These are phyloP conservation scores for Elysia chlorotica DNA, from an alignment of 1,140 invertebrate species.

Conservation along the genomic window DNA sequence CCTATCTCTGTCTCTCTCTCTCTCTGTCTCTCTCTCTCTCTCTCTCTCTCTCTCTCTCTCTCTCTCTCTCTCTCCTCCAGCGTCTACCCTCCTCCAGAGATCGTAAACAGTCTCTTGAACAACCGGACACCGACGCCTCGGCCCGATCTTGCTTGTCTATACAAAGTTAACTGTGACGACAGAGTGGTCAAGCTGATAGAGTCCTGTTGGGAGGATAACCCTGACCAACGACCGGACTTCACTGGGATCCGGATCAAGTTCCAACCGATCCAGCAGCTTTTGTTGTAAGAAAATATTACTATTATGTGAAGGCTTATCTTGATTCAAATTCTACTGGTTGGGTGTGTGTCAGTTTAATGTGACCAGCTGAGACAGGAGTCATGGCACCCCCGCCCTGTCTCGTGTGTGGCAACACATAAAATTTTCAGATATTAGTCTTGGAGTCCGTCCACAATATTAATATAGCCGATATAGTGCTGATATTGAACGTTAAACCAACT, in stretches of 20 bases:
- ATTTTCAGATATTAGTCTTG: no score
- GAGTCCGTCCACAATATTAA: no score
- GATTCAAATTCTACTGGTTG: no score
- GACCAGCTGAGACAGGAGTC: no score
- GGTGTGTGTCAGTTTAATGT: no score
- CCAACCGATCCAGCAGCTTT: conserved; percentile 26
- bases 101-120: conserved; percentile 15
- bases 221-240: conserved; percentile 61
- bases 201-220: conserved; percentile 61
- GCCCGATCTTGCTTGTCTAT: conserved; percentile 19
- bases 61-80: not conserved
- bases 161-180: no score
- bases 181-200: conserved; percentile 44
- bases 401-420: no score
- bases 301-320: no score
- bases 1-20: not conserved
- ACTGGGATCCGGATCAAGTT: conserved; percentile 32
- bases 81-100: conserved; percentile 18
- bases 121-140: conserved; percentile 35
- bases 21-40: not conserved
- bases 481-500: no score
- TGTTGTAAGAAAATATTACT: conserved; percentile 27
- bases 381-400: no score
- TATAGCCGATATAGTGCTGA: no score
- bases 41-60: not conserved